phyloP scores from a whole-genome alignment of 1,140 invertebrate species.

The Bombyx mori region ASM3026992v2 NC_085108.1:7238501-7239000 shows the following conservation, averaged over 20 bases:
- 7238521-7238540: not conserved
- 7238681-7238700: not conserved
- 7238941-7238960: conserved; percentile 31
- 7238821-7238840: conserved; percentile 6
- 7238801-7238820: conserved; percentile 4
- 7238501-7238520: not conserved
- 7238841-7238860: conserved; percentile 21
- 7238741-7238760: not conserved
- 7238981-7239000: too few species aligned
- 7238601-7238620: not conserved
- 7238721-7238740: conserved; percentile 6
- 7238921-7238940: conserved; percentile 25
- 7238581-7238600: not conserved
- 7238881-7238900: conserved; percentile 28
- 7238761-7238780: not conserved
- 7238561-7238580: not conserved
- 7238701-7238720: not conserved
- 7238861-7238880: conserved; percentile 28
- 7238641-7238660: conserved; percentile 1
- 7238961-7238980: conserved; percentile 20
- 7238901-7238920: conserved; percentile 29
- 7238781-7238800: not conserved
- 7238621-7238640: conserved; percentile 1
- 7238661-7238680: conserved; percentile 1
- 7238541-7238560: not conserved